Percentiles rank a stretch among this genome's conserved stretches.
These are phyloP conservation scores for Muricea muricata DNA, from an alignment of 92 coral and sea anemone genomes.

Conservation along the genomic window DNA sequence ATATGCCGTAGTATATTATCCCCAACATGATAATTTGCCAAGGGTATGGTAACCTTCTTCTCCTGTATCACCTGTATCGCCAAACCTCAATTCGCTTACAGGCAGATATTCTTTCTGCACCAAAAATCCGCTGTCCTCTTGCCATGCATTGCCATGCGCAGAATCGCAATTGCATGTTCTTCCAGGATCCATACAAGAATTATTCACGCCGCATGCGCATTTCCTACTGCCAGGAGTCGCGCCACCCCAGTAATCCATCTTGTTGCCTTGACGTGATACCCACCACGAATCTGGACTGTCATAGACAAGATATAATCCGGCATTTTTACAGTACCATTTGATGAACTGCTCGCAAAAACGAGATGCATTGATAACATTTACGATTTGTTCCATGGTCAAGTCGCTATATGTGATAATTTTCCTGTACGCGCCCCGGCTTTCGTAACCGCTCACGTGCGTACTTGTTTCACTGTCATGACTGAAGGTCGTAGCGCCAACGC, in stretches of 20 bases:
- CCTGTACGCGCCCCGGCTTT: not conserved
- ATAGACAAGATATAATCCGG: not conserved
- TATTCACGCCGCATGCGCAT: no score
- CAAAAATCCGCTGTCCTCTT: not conserved
- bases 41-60: no score
- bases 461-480: conserved; percentile 8
- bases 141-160: not conserved
- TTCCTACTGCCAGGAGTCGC: not conserved
- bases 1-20: no score
- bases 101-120: not conserved
- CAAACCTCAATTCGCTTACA: not conserved
- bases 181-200: not conserved
- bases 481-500: not conserved
- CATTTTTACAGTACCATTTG: not conserved
- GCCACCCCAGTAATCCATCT: conserved; percentile 13
- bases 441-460: conserved; percentile 1
- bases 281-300: not conserved
- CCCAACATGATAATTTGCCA: conserved; percentile 13
- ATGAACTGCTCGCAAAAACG: not conserved
- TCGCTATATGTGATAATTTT: not conserved
- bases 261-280: not conserved
- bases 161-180: not conserved
- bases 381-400: not conserved
- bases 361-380: not conserved
- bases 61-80: conserved; percentile 22